phyloP scores from a whole-genome alignment of 2,797 vertebrate species.

The Aldrovandia affinis region DNA sequence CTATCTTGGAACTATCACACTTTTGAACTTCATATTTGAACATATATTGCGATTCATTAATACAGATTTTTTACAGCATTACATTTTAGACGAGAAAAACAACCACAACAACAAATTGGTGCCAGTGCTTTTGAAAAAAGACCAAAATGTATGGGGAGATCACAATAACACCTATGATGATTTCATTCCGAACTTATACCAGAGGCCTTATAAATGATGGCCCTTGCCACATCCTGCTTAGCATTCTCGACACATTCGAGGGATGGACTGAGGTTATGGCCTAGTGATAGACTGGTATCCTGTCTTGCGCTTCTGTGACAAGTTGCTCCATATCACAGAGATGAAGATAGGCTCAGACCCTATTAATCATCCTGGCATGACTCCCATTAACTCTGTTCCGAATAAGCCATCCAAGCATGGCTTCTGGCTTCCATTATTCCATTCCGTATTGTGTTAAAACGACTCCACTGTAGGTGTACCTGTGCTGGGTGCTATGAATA shows the following conservation, averaged over 20 bases:
- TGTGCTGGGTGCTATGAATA: neutral
- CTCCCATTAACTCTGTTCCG: neutral
- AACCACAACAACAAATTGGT: neutral
- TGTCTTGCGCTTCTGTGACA: neutral
- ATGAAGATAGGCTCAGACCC: neutral
- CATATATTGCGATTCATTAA: neutral
- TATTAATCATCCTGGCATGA: constrained; percentile 8
- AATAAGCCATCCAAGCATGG: neutral
- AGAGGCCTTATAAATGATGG: neutral
- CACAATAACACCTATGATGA: no score
- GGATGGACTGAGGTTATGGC: neutral
- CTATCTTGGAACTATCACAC: neutral
- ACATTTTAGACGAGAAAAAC: neutral
- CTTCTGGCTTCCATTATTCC: neutral
- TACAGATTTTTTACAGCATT: neutral
- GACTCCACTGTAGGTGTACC: neutral
- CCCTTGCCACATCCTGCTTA: neutral
- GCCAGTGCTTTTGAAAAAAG: neutral
- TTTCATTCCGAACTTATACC: no score
- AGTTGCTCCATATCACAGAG: neutral
- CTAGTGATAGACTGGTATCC: neutral
- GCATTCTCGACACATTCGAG: neutral
- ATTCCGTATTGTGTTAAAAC: neutral
- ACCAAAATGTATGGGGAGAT: no score
- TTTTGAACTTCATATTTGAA: neutral